phyloP scores from a whole-genome alignment of 2,113 vertebrate genomes.

The Lasiurus borealis region DNA sequence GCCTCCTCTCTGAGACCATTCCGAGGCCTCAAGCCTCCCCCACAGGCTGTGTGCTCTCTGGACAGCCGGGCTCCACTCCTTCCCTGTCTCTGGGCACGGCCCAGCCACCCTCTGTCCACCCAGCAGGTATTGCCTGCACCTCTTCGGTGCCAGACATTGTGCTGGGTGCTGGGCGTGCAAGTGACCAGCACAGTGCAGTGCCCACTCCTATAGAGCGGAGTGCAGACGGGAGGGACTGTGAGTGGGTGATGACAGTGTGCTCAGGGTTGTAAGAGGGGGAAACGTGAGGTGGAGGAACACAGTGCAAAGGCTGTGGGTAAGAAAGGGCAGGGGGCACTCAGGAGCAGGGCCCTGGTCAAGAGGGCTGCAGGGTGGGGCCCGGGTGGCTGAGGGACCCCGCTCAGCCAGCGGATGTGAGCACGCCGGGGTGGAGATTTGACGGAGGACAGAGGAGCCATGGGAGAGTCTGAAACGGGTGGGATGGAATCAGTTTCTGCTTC shows the following conservation, averaged over 20 bases:
- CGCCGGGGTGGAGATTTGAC: not conserved
- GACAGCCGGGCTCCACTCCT: not conserved
- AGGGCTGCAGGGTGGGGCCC: no score
- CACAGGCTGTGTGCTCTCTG: no score
- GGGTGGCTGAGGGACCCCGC: not conserved
- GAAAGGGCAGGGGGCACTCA: not conserved
- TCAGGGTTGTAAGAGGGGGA: not conserved
- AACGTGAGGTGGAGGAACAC: not conserved
- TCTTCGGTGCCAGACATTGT: fast-evolving
- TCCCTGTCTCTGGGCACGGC: fast-evolving
- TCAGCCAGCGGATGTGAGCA: not conserved
- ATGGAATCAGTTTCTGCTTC: not conserved
- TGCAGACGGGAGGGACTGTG: not conserved
- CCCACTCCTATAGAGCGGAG: fast-evolving
- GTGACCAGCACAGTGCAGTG: fast-evolving
- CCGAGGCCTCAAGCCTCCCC: no score
- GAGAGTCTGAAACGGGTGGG: not conserved
- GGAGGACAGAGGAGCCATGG: fast-evolving
- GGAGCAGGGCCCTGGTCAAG: no score
- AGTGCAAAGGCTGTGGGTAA: not conserved
- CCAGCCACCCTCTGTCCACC: not conserved
- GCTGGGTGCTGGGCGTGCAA: not conserved
- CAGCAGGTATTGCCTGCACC: fast-evolving
- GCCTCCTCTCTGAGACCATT: no score
- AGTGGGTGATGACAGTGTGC: fast-evolving